Conservation (phyloP, 2,113 vertebrate species). For the Seriola dumerili region DNA sequence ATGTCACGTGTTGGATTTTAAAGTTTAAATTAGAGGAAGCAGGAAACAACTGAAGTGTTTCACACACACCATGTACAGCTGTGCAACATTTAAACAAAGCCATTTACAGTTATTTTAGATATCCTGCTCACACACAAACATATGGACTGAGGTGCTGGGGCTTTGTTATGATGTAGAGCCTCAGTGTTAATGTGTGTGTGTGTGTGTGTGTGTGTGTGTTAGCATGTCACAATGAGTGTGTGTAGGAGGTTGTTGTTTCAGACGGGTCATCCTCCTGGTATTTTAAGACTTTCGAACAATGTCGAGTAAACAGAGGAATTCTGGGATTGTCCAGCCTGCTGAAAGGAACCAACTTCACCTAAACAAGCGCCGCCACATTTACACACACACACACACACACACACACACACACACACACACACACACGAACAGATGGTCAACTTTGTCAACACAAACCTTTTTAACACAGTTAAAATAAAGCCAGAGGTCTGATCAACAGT, state of each 20-base stretch:
- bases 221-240: not conserved
- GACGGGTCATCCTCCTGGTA: conserved; percentile 42
- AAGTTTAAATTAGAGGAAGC: not conserved
- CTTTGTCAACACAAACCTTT: conserved; percentile 4
- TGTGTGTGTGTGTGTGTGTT: not conserved
- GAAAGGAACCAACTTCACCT: conserved; percentile 38
- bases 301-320: conserved; percentile 61
- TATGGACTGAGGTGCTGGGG: too few species aligned
- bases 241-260: conserved; percentile 7
- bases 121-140: not conserved
- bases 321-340: conserved; percentile 47
- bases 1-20: too few species aligned
- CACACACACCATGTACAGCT: not conserved
- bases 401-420: conserved; percentile 6
- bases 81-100: not conserved
- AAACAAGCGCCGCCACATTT: conserved; percentile 14
- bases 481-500: not conserved
- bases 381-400: conserved; percentile 9
- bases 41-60: not conserved
- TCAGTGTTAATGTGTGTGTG: not conserved
- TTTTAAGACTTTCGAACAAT: conserved; percentile 62
- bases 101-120: not conserved
- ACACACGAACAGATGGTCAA: not conserved
- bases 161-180: not conserved
- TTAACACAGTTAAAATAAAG: not conserved